Percentiles rank a stretch among this genome's conserved stretches.
phyloP scores from a whole-genome alignment of 2,113 vertebrate species.

The Tenrec ecaudatus region DNA sequence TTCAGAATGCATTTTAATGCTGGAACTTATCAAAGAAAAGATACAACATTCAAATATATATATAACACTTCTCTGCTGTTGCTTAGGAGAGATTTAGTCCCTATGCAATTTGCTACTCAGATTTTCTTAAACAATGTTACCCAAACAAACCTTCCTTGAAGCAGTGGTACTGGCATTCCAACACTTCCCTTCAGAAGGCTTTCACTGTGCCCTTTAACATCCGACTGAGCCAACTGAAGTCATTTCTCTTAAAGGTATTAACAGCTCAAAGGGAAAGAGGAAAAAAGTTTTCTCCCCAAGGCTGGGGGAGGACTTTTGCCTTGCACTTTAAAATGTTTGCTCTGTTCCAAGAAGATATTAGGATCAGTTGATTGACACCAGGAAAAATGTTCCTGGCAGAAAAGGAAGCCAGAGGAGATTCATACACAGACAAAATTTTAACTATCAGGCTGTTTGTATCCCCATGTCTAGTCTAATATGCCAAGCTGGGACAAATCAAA shows the following conservation, averaged over 20 bases:
- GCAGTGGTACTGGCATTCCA: conserved; percentile 41
- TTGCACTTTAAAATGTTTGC: conserved; percentile 79
- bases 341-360: conserved; percentile 82
- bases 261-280: conserved; percentile 60
- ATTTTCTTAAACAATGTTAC: conserved; percentile 54
- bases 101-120: conserved; percentile 54
- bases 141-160: conserved; percentile 44
- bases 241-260: conserved; percentile 75
- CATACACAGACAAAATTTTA: conserved; percentile 80
- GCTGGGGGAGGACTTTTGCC: conserved; percentile 76
- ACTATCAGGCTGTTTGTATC: conserved; percentile 80
- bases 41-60: conserved; percentile 35
- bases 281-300: conserved; percentile 64
- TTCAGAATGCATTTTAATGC: conserved; percentile 41
- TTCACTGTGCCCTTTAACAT: conserved; percentile 63
- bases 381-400: conserved; percentile 82
- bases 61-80: conserved; percentile 36
- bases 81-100: not conserved
- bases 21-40: conserved; percentile 29
- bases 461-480: conserved; percentile 83
- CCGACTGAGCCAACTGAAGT: conserved; percentile 67
- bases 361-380: conserved; percentile 83
- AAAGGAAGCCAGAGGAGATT: conserved; percentile 80
- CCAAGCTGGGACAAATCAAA: conserved; percentile 83
- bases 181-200: conserved; percentile 62